Percentiles rank a stretch among this genome's conserved stretches.
Conservation (phyloP, 2,797 vertebrate genomes). For the Falco rusticolus region DNA sequence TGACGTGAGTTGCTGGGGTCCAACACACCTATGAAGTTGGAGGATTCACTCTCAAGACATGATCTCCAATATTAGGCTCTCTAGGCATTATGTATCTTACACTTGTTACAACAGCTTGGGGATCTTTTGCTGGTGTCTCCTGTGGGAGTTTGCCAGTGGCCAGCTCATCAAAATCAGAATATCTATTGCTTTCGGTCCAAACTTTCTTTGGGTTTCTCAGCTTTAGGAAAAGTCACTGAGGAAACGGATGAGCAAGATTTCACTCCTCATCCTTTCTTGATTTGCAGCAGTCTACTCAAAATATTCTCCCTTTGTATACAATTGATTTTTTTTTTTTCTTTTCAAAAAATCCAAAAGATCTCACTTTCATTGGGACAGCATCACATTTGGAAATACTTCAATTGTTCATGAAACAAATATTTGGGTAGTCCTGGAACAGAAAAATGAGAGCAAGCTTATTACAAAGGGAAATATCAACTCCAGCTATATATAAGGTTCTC, state of each 20-base stretch:
- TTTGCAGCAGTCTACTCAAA: background rate
- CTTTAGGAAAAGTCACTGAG: background rate
- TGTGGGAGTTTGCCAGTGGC: background rate
- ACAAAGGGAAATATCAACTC: background rate
- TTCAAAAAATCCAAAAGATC: background rate
- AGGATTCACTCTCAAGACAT: background rate
- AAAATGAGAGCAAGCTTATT: background rate
- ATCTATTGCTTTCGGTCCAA: background rate
- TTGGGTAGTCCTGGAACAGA: background rate
- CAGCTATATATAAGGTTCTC: background rate
- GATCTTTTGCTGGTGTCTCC: background rate
- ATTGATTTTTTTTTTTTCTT: background rate
- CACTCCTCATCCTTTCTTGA: background rate
- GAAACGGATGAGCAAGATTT: background rate
- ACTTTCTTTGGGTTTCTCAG: background rate
- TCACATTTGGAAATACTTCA: background rate
- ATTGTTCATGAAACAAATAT: background rate
- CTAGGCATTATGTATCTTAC: rapidly evolving
- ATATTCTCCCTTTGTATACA: background rate
- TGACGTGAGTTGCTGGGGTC: background rate
- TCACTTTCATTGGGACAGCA: background rate
- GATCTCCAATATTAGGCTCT: background rate
- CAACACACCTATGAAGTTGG: background rate
- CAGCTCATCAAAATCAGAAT: background rate
- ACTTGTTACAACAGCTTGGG: background rate